These are phyloP conservation scores for Nannoperca obscura DNA, from an alignment of 2,797 vertebrate species.

Conservation along the genomic window DNA sequence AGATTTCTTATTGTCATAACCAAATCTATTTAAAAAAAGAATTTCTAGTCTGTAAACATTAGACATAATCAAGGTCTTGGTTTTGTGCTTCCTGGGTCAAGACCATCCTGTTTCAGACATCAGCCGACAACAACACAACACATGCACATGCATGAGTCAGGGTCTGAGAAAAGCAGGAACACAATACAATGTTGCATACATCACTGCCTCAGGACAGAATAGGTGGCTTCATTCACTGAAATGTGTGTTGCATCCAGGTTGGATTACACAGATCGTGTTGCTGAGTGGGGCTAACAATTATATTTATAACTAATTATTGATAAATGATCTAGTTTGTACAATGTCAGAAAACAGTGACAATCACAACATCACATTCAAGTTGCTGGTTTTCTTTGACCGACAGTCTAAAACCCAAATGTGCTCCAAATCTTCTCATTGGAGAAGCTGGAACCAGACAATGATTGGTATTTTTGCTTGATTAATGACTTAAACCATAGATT, in stretches of 20 bases:
- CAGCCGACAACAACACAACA: not conserved
- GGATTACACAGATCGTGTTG: not conserved
- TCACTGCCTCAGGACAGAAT: not conserved
- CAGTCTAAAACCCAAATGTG: not conserved
- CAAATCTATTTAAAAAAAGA: not conserved
- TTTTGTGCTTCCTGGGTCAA: not conserved
- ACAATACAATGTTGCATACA: not conserved
- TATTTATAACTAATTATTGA: not conserved
- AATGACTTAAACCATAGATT: not conserved
- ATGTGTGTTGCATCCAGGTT: not conserved
- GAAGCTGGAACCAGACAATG: not conserved
- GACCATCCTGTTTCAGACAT: not conserved
- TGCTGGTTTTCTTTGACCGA: not conserved
- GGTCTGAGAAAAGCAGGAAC: not conserved
- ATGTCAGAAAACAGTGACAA: not conserved
- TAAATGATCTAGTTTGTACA: too few species aligned
- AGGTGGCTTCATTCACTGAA: not conserved
- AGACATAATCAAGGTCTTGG: not conserved
- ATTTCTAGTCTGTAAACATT: not conserved
- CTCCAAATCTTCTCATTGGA: not conserved
- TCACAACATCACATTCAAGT: not conserved
- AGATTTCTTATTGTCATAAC: not conserved
- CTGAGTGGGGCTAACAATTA: not conserved
- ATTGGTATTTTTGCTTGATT: not conserved
- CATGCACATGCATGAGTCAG: not conserved